Conservation (phyloP, 2,888 invertebrate species). For the Drosophila kokeensis region DNA sequence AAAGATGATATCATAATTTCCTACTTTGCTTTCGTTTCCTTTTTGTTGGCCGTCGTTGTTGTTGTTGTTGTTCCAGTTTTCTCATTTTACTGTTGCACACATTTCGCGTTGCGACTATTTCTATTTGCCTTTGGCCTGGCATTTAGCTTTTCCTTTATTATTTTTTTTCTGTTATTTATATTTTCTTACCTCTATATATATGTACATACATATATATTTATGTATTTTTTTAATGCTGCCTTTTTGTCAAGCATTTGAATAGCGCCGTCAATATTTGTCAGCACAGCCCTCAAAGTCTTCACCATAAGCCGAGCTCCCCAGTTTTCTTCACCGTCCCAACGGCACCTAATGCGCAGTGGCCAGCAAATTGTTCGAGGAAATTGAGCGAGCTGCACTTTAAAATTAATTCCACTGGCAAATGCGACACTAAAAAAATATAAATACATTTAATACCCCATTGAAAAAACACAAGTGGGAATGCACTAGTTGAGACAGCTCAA, state of each 20-base stretch:
- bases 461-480: slow-evolving; percentile 2
- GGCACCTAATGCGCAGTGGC: slow-evolving; percentile 46
- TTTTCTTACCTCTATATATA: neutral
- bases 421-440: slow-evolving; percentile 61
- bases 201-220: neutral
- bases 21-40: slow-evolving; percentile 67
- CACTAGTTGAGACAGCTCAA: neutral
- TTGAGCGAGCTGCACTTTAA: slow-evolving; percentile 71
- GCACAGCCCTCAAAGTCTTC: slow-evolving; percentile 41
- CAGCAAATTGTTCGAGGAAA: slow-evolving; percentile 73
- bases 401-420: slow-evolving; percentile 47
- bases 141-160: slow-evolving; percentile 45
- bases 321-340: neutral
- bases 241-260: slow-evolving; percentile 65
- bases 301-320: slow-evolving; percentile 24
- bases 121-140: slow-evolving; percentile 53
- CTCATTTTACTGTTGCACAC: slow-evolving; percentile 52
- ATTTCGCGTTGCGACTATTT: slow-evolving; percentile 34
- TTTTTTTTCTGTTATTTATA: slow-evolving; percentile 25
- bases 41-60: slow-evolving; percentile 30
- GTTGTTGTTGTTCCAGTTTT: slow-evolving; percentile 42
- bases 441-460: slow-evolving; percentile 65
- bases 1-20: slow-evolving; percentile 77
- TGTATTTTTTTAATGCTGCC: slow-evolving; percentile 13
- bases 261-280: slow-evolving; percentile 69